Evolutionary conservation across 2,888 invertebrate genomes (phyloP).

Genomic region (Parnassius glacialis): DNA sequence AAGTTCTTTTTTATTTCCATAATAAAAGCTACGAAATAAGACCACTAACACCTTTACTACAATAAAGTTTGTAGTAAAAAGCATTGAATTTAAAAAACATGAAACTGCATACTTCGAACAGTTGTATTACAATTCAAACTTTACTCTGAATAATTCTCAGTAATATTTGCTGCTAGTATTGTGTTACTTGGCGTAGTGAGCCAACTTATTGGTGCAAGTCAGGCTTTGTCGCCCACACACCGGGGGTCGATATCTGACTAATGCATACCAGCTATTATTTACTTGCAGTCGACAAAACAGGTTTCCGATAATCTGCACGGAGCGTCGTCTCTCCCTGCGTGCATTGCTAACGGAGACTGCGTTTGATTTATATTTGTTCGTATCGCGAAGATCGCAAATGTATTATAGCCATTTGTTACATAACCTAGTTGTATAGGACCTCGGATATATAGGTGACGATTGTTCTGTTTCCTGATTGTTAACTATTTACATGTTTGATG

Average conservation of each 20-base stretch:
- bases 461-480: constrained; percentile 13
- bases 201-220: constrained; percentile 12
- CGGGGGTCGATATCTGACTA: constrained; percentile 61
- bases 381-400: constrained; percentile 24
- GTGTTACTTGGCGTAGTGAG: constrained; percentile 5
- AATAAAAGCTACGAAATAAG: too few species aligned
- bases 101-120: too few species aligned
- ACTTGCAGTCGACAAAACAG: constrained; percentile 45
- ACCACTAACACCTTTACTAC: background rate
- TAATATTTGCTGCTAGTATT: constrained; percentile 1
- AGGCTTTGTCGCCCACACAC: constrained; percentile 51
- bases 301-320: constrained; percentile 55
- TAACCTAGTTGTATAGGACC: constrained; percentile 12
- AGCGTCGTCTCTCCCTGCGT: constrained; percentile 34
- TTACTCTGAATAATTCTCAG: constrained; percentile 5
- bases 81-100: too few species aligned
- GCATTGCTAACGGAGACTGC: constrained; percentile 43
- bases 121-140: background rate
- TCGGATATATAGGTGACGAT: constrained; percentile 4
- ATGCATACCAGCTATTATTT: constrained; percentile 69
- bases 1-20: too few species aligned
- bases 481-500: background rate
- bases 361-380: constrained; percentile 44
- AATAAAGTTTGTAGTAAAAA: too few species aligned
- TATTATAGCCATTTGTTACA: constrained; percentile 20